Evolutionary conservation across 2,888 invertebrate species (phyloP), one percentile per base, ranked within the genome.

Genomic region (Cotesia congregata): DNA sequence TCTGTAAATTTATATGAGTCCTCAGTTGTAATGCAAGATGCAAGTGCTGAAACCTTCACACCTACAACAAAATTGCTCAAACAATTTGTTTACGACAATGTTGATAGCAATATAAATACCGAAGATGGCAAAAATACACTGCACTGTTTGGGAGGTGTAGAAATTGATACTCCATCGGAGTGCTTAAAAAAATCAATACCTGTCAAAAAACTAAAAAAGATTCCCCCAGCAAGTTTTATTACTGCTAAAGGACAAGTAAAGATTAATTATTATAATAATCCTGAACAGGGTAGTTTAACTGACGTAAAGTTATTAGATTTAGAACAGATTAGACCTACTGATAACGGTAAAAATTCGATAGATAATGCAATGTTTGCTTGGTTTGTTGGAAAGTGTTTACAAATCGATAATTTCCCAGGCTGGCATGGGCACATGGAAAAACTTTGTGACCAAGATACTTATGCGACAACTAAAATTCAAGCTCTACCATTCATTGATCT

Each of bases 271-370:
- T 79, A 75, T 78, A 74, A 80, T 73, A 83, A 85, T 76, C 84
- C 86, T 76, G 86, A 86, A 12, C 87, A 85, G 86, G 86, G 86
- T 80, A 86, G 86, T 20, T 88, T 83, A 6, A 5, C 40, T 40
- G 40, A 40, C 6, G 6, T 40, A 5, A 40, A 40, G 6, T 40
- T 40, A 5, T 40, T 40, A 40, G 40, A 40, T 83, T 78, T 87
- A 84, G 77, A 86, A 81, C 80, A 81, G 6, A 40, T 40, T 40
- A 4, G 40, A 40, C 40, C 40, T 40, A 5, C 6, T 4, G 40
- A 40, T 40, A 4, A 4, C 40, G 5, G 6, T 5, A 40, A 40
- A 40, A 40, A 40, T 40, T 40, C 6, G 6, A 5, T 40, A 5
- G 6, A 6, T 6, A 5, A 6, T 6, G 4, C 40, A 5, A 5